Evolutionary conservation across 1,140 invertebrate genomes (phyloP), one percentile per base, ranked within the genome.

Genomic region (Brachionus manjavacas): DNA sequence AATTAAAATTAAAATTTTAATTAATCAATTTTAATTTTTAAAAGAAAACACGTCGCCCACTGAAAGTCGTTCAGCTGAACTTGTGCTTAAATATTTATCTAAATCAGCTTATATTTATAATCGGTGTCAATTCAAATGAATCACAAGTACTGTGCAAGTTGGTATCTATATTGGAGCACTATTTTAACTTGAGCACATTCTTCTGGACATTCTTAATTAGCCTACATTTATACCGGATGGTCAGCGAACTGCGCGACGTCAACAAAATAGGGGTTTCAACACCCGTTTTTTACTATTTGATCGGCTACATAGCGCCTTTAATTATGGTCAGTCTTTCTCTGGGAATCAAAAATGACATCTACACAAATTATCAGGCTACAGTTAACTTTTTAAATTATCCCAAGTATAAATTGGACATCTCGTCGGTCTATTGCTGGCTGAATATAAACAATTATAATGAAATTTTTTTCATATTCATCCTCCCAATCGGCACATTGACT

Each of bases 241-340:
- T 98, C 52, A 96, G 95, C 1, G 96, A 98, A 90, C 94, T 98
- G 91, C 91, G 96, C 9, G 95, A 97, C 88, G 95, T 98, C 14
- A 98, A 99, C 90, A 94, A 96, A 88, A 68, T 81, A n/a, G 96
- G 95, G 0, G 93, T 93, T 43, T 76, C 72, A 49, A 46, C 11
- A 14, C 96, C 97, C 93, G 92, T 94, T 83, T 95, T 96, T 88
- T 98, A 97, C 88, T 95, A 96, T 87, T 93, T 95, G n/a, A 92
- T 96, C 86, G 96, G 95, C 7, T 98, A 97, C 88, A 95, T 94
- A 64, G 31, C 39, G n/a, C 85, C 84, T 8, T 72, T 74, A 70
- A 46, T 41, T 41, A 49, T 79, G 20, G 68, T 84, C 14, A 64
- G 31, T 41, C 43, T 81, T 23, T 43, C 79, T 11, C 52, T 81